A percentile compares a stretch with the other conserved stretches of the same genome.
These are phyloP conservation scores for Mesopsocus fuscifrons DNA, from an alignment of 2,888 invertebrate genomes.

Conservation along the genomic window DNA sequence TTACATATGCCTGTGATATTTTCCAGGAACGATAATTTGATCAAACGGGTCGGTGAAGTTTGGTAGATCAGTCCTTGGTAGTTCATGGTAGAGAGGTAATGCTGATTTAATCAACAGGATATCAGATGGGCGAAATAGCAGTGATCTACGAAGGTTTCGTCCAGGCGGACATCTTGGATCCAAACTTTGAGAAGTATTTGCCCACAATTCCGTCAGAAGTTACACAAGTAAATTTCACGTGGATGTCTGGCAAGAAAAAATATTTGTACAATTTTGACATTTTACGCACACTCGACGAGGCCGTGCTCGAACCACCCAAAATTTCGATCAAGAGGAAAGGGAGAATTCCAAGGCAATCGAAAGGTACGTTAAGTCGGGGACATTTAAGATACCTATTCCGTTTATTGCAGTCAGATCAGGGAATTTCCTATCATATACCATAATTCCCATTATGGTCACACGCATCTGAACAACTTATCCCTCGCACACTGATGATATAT, in stretches of 20 bases:
- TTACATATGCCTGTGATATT: no score
- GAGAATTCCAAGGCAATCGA: conserved; percentile 65
- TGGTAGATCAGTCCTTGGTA: no score
- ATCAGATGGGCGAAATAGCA: conserved; percentile 72
- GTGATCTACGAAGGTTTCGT: conserved; percentile 79
- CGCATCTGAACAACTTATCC: no score
- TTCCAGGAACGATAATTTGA: no score
- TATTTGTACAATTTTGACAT: conserved; percentile 76
- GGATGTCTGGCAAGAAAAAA: conserved; percentile 64
- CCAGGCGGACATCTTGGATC: conserved; percentile 67
- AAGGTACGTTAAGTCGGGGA: conserved; percentile 37
- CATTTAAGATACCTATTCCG: no score
- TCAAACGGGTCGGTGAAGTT: no score
- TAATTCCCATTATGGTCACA: no score
- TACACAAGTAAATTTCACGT: conserved; percentile 69
- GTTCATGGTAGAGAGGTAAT: no score
- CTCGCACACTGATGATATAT: no score
- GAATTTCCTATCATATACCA: conserved; percentile 9
- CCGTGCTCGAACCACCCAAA: conserved; percentile 67
- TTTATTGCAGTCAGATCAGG: no score
- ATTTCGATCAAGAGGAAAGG: conserved; percentile 74
- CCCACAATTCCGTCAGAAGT: conserved; percentile 87
- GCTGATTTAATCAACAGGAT: no score
- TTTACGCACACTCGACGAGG: conserved; percentile 65
- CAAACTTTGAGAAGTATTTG: conserved; percentile 73